Conservation (phyloP, 2,113 vertebrate genomes). For the Axis porcinus region DNA sequence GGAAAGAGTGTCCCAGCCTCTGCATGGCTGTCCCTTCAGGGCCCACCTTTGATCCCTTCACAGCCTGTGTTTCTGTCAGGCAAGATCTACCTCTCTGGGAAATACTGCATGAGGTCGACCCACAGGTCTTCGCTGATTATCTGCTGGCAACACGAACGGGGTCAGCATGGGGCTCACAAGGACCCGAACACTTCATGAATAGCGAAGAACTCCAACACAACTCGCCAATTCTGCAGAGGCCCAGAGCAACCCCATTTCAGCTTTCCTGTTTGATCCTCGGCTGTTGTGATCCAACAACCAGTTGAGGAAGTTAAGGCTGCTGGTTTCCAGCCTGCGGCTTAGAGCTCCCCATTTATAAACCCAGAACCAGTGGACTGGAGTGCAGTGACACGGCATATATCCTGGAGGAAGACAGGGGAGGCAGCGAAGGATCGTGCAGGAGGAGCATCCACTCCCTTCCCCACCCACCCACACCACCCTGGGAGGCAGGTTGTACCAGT, state of each 20-base stretch:
- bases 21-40: neutral
- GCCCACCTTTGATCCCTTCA: neutral
- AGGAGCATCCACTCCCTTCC: neutral
- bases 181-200: accelerated
- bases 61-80: neutral
- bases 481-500: neutral
- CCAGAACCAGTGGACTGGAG: neutral
- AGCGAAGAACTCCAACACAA: accelerated
- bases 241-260: neutral
- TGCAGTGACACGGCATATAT: accelerated
- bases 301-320: neutral
- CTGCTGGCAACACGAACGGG: neutral
- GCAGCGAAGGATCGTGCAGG: accelerated
- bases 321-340: neutral
- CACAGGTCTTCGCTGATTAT: neutral
- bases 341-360: neutral
- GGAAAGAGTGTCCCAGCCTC: neutral
- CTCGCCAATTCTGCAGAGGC: accelerated
- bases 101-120: neutral
- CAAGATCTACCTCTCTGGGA: neutral
- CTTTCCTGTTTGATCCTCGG: neutral
- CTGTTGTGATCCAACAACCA: neutral
- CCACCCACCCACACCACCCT: neutral
- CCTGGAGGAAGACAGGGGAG: neutral
- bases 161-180: neutral